These are phyloP conservation scores for Acropternis orthonyx DNA, from an alignment of 2,797 vertebrate species.

Conservation along the genomic window DNA sequence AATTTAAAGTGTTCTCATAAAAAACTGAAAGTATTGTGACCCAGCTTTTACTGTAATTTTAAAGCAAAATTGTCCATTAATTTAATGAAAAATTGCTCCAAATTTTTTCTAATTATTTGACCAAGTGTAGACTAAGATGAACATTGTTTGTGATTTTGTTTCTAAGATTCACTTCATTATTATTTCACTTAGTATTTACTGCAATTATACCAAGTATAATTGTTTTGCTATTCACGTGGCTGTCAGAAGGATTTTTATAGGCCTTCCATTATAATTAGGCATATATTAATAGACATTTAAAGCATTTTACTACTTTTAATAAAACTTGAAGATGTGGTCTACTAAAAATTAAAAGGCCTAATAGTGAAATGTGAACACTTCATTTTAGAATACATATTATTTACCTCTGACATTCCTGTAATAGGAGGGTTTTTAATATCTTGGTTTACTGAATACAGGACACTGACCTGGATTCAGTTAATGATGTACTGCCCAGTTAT, in stretches of 20 bases:
- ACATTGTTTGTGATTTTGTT: slow-evolving; percentile 42
- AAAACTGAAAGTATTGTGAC: background rate
- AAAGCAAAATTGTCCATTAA: background rate
- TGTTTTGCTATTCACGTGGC: slow-evolving; percentile 70
- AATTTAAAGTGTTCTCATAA: background rate
- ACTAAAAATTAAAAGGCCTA: slow-evolving; percentile 61
- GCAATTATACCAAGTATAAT: slow-evolving; percentile 62
- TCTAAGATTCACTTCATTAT: slow-evolving; percentile 42
- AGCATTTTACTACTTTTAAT: slow-evolving; percentile 64
- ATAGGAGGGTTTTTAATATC: background rate
- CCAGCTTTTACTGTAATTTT: background rate
- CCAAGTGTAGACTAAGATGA: background rate
- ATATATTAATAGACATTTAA: slow-evolving; percentile 70
- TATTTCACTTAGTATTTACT: slow-evolving; percentile 55
- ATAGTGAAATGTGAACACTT: slow-evolving; percentile 36
- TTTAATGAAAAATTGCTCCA: background rate
- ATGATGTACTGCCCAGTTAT: background rate
- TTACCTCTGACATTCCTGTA: slow-evolving; percentile 55
- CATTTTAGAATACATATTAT: slow-evolving; percentile 63
- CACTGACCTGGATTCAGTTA: slow-evolving; percentile 24
- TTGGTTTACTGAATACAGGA: slow-evolving; percentile 42
- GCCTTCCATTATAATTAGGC: slow-evolving; percentile 70
- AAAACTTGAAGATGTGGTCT: slow-evolving; percentile 59
- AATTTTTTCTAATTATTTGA: background rate
- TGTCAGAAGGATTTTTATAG: slow-evolving; percentile 68